Percentiles rank a stretch among this genome's conserved stretches.
These are phyloP conservation scores for Pterostichus madidus DNA, from an alignment of 2,888 invertebrate genomes.

Conservation along the genomic window DNA sequence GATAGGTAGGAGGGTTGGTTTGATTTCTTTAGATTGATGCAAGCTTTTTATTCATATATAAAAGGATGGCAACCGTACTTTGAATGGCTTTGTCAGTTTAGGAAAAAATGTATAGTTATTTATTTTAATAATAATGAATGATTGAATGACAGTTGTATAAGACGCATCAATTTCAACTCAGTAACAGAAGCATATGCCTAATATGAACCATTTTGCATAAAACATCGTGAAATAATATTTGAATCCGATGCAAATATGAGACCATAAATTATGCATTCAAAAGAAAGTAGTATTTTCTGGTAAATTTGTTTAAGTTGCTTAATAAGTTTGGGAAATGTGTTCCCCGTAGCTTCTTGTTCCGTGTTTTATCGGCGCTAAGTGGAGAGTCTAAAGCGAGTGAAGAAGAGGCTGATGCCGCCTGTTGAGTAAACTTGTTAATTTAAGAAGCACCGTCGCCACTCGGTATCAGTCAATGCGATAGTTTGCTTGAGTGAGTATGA, in stretches of 20 bases:
- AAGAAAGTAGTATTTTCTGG: constrained; percentile 20
- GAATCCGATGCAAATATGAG: background rate
- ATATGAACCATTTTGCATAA: constrained; percentile 13
- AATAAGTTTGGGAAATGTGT: constrained; percentile 18
- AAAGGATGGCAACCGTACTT: no score
- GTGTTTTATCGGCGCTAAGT: constrained; percentile 19
- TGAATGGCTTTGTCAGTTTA: no score
- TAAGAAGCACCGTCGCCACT: constrained; percentile 17
- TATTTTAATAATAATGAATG: no score
- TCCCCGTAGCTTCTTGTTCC: constrained; percentile 20
- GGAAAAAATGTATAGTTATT: no score
- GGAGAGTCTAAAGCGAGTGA: background rate
- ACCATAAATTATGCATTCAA: constrained; percentile 9
- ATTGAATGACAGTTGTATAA: no score
- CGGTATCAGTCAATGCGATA: constrained; percentile 39
- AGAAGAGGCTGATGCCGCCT: constrained; percentile 1
- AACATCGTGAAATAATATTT: background rate
- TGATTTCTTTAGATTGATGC: no score
- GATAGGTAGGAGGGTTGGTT: no score
- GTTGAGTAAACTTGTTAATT: constrained; percentile 45
- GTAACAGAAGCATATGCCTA: no score
- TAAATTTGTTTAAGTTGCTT: constrained; percentile 20
- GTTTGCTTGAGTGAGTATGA: constrained; percentile 42
- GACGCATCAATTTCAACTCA: no score
- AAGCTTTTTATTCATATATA: no score